These are phyloP conservation scores for Lepisosteus osseus DNA, from an alignment of 2,113 vertebrate genomes.

Conservation along the genomic window DNA sequence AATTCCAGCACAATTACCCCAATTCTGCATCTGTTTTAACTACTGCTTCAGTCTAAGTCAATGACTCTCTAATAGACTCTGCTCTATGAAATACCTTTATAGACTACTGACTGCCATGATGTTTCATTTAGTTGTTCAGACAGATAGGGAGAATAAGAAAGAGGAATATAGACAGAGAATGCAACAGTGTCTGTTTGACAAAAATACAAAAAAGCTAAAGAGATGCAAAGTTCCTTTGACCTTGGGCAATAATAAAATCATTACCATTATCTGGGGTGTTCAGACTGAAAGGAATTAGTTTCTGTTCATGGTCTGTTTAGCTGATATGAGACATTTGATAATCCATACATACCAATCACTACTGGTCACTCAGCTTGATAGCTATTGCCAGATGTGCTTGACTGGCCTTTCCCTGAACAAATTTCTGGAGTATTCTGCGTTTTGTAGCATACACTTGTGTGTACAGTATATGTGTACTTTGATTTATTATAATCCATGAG, in stretches of 20 bases:
- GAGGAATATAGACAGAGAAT: not conserved
- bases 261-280: not conserved
- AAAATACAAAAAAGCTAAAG: not conserved
- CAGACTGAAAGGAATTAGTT: not conserved
- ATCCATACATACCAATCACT: constrained; percentile 2
- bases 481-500: too few relatives aligned
- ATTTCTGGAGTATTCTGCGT: too few relatives aligned
- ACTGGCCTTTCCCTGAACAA: too few relatives aligned
- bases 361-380: too few relatives aligned
- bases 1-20: too few relatives aligned
- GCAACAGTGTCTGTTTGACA: not conserved
- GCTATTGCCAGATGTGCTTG: too few relatives aligned
- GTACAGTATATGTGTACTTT: too few relatives aligned
- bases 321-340: not conserved
- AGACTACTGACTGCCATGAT: not conserved
- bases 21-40: too few relatives aligned
- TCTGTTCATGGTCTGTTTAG: constrained; percentile 3
- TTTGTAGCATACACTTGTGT: too few relatives aligned
- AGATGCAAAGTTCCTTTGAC: not conserved
- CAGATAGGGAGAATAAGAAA: not conserved
- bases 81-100: too few relatives aligned
- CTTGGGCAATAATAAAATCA: not conserved
- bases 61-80: too few relatives aligned
- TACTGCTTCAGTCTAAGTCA: too few relatives aligned
- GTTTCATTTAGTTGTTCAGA: not conserved